Conservation (phyloP, 37 sponge, comb jelly and placozoan species). For the Amphimedon queenslandica region DNA sequence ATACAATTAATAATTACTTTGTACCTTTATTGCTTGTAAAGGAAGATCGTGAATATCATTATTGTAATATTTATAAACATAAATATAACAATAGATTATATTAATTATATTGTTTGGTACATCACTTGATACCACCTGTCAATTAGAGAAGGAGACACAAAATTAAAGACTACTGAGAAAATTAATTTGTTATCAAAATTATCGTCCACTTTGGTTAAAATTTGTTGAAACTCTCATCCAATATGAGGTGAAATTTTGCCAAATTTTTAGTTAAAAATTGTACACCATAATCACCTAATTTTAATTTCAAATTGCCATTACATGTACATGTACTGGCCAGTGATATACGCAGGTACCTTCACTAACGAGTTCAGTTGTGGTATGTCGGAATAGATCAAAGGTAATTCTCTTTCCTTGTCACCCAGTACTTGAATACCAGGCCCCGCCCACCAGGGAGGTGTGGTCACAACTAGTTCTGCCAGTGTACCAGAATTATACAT, state of each 20-base stretch:
- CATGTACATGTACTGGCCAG: background rate
- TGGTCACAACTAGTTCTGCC: background rate
- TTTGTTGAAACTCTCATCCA: too few species aligned
- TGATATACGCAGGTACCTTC: background rate
- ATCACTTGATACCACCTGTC: background rate
- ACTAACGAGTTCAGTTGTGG: too few species aligned
- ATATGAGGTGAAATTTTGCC: too few species aligned
- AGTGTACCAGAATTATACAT: background rate
- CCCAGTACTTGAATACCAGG: too few species aligned
- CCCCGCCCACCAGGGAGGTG: background rate
- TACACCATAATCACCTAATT: background rate
- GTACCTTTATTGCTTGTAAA: background rate
- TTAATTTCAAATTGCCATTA: background rate
- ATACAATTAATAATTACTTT: background rate
- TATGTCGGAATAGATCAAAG: background rate
- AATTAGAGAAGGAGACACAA: background rate
- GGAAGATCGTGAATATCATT: background rate
- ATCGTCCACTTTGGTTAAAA: background rate
- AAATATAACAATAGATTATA: background rate
- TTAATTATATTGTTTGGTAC: background rate
- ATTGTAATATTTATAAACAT: background rate
- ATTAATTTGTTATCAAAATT: too few species aligned
- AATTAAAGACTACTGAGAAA: background rate
- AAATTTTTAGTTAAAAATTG: too few species aligned
- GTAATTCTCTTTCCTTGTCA: too few species aligned